Base-by-base conservation (phyloP, 2,113 vertebrate genomes). In the Glaucomys volans region DNA sequence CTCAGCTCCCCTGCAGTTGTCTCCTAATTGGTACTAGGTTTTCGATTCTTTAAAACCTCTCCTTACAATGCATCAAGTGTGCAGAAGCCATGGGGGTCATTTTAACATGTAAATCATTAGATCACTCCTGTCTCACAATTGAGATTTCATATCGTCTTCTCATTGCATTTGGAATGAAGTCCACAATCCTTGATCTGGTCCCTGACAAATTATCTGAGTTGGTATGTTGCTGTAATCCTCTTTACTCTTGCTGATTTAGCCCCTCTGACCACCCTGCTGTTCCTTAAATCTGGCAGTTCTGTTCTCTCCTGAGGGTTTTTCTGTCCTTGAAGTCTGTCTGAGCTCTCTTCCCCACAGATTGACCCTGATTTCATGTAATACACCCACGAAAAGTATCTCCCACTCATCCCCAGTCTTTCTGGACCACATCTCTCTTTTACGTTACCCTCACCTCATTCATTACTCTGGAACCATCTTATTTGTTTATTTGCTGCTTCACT, bases 391-490 rank as follows among this genome's bases (percentile, higher is more conserved):
- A 69, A 71, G 17, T n/a, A 59, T 37, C 26, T 30, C 20, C 0
- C 3, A 30, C 5, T 14, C 4, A 2, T 32, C 30, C n/a, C 20
- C 5, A 17, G 8, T 0, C 3, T 7, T 7, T 52, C 4, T 72
- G 10, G 10, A 40, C 42, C 66, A 66, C 44, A 54, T 35, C 1
- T 10, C 24, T 22, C 17, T 44, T 3, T 44, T 37, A 35, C 14
- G 42, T 50, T 76, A 5, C 32, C 20, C 20, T 74, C 64, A n/a
- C 24, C 1, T 11, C 44, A 54, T 10, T 42, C 24, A 85, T 17
- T 8, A 17, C 10, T 67, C n/a, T 50, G 37, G 52, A 59, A 54
- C 35, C 30, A 62, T 8, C 22, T 6, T 52, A 35, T 69, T 42
- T 37, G 4, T n/a, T 52, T 69, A 62, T 71, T 66, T 62, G 13